These are phyloP conservation scores for Muscicapa striata DNA, from an alignment of 2,797 vertebrate species.

Conservation along the genomic window DNA sequence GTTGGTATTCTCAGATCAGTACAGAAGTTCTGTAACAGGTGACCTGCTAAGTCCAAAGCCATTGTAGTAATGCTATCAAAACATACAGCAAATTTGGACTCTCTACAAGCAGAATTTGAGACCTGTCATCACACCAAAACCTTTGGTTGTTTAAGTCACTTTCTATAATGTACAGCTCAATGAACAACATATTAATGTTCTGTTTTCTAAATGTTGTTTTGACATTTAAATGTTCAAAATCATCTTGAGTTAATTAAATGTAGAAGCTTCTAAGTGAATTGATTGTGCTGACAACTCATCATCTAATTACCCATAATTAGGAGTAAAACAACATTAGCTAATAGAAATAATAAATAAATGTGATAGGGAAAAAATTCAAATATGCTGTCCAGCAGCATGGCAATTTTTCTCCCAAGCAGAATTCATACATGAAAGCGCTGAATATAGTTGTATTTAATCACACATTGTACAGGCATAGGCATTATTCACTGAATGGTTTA, in stretches of 20 bases:
- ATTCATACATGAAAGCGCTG: background rate
- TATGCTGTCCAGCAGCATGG: constrained; percentile 10
- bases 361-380: constrained; percentile 51
- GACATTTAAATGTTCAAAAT: constrained; percentile 67
- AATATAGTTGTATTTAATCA: constrained; percentile 13
- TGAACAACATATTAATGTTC: constrained; percentile 64
- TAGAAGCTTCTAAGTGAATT: constrained; percentile 60
- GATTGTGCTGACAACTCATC: constrained; percentile 60
- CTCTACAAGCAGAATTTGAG: constrained; percentile 20
- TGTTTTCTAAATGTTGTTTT: constrained; percentile 71
- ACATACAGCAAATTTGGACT: constrained; percentile 8
- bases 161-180: constrained; percentile 62
- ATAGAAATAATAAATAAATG: constrained; percentile 66
- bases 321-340: constrained; percentile 60
- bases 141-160: constrained; percentile 63
- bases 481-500: background rate
- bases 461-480: background rate
- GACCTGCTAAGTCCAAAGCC: background rate
- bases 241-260: constrained; percentile 74
- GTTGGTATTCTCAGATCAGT: background rate
- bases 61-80: constrained; percentile 30
- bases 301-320: constrained; percentile 69
- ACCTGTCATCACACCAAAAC: constrained; percentile 55
- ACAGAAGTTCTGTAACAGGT: background rate
- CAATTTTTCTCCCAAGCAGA: constrained; percentile 36